Evolutionary conservation across 2,113 vertebrate species (phyloP), one percentile per base, ranked within the genome.

Genomic region (Cynopterus brachyotis): DNA sequence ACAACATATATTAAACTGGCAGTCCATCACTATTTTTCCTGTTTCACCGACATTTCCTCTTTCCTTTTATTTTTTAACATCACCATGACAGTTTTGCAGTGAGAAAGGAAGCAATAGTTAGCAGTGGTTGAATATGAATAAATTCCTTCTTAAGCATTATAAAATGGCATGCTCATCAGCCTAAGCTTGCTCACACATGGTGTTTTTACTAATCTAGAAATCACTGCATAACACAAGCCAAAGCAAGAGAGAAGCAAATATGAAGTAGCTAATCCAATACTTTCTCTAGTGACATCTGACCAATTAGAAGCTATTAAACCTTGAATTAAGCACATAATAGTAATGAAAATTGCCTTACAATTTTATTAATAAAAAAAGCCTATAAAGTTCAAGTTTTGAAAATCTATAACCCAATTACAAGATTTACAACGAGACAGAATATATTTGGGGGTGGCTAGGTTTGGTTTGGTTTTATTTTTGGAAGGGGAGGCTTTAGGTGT

Each of bases 331-430:
- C 81, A 42, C 17, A 7, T 16, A 88, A 69, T 64, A 69, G 30
- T 73, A 86, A 75, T 82, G 59, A 26, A 94, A 96, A 92, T 76
- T 59, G 45, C 90, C 26, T 84, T 86, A 57, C 62, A 55, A 59
- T 92, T 60, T 66, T 80, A 78, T 80, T 62, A 67, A 78, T 90
- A 60, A 57, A 45, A 70, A 86, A 87, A 45, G 24, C 85, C 55
- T 57, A 9, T 78, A 37, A 93, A 92, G 59, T 82, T 81, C 70
- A 53, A 12, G 72, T 45, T 80, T 67, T 91, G 37, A 82, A 81
- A 92, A 78, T 53, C 17, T 57, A 20, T n/a, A 88, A 40, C 17
- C 30, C 50, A 69, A 30, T 88, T 70, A 28, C 3, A 76, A 37
- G 16, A 26, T 32, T 81, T 75, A 50, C 28, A 91, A 64, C 26